phyloP scores from a whole-genome alignment of 2,113 vertebrate species.

The Calyptommatus sinebrachiatus region DNA sequence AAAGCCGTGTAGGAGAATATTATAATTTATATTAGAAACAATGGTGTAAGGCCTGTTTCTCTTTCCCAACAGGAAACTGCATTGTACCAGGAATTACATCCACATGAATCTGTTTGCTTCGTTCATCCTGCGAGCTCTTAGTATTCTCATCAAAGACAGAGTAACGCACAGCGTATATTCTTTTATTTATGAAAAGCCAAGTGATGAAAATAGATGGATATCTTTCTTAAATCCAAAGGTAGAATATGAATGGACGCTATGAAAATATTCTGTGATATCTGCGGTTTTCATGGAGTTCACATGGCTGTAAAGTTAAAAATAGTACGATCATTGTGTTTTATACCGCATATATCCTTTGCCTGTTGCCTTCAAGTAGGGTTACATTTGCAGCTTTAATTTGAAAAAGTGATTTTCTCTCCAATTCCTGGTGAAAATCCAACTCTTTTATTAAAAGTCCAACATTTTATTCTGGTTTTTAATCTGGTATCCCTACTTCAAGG shows the following conservation, averaged over 20 bases:
- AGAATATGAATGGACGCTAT: neutral
- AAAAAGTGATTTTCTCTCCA: neutral
- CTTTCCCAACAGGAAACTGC: conserved; percentile 83
- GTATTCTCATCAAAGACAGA: conserved; percentile 84
- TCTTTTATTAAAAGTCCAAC: no score
- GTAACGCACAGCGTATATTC: conserved; percentile 74
- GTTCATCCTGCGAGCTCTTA: conserved; percentile 85
- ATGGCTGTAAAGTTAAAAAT: neutral
- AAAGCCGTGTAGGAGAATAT: neutral
- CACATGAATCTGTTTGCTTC: conserved; percentile 96
- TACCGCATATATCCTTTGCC: neutral
- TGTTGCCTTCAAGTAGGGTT: neutral
- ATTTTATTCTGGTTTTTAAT: no score
- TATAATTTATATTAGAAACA: neutral
- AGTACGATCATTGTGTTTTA: neutral
- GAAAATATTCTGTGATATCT: neutral
- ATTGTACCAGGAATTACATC: conserved; percentile 96
- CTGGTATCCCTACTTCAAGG: no score
- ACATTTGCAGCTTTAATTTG: neutral
- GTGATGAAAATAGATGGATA: conserved; percentile 82
- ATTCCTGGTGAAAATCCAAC: no score
- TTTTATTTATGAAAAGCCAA: conserved; percentile 66
- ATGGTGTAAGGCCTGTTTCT: neutral
- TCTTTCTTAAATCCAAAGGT: conserved; percentile 78
- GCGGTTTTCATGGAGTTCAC: neutral